These are phyloP conservation scores for Sciurus vulgaris DNA, from an alignment of 2,797 vertebrate species.

Conservation along the genomic window DNA sequence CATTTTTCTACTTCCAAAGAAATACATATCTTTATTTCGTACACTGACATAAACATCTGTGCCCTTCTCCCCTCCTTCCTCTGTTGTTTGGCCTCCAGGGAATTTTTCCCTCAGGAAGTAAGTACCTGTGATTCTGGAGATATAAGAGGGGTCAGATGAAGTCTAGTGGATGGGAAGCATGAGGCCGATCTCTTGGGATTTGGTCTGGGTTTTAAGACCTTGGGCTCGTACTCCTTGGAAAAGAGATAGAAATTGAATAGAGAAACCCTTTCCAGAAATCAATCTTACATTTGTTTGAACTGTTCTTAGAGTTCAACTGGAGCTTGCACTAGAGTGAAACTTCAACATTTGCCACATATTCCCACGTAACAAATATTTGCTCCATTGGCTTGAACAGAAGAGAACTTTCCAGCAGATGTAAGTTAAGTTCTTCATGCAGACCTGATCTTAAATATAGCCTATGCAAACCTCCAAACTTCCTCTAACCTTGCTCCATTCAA, in stretches of 20 bases:
- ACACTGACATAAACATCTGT: not conserved
- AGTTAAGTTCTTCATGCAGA: constrained; percentile 14
- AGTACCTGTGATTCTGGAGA: not conserved
- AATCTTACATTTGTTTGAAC: not conserved
- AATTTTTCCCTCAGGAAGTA: not conserved
- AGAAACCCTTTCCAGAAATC: constrained; percentile 35
- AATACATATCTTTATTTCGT: not conserved
- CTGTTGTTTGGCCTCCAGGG: not conserved
- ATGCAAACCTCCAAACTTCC: not conserved
- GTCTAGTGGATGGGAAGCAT: not conserved
- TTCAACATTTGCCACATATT: not conserved
- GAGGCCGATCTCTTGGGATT: not conserved
- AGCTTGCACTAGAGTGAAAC: constrained; percentile 1
- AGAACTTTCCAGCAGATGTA: not conserved
- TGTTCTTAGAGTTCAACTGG: not conserved
- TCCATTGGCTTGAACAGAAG: constrained; percentile 42
- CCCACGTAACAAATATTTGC: constrained; percentile 59
- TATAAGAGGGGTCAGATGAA: not conserved
- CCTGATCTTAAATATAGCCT: constrained; percentile 18
- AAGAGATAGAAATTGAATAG: not conserved
- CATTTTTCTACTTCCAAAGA: not conserved
- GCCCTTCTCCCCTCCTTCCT: not conserved
- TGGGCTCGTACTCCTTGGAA: not conserved
- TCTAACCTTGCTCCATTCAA: not conserved
- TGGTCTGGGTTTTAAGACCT: not conserved